Percentiles rank a stretch among this genome's conserved stretches.
Conservation (phyloP, 30 jellyfish, hydroid and myxozoan species). For the Hydractinia echinata region DNA sequence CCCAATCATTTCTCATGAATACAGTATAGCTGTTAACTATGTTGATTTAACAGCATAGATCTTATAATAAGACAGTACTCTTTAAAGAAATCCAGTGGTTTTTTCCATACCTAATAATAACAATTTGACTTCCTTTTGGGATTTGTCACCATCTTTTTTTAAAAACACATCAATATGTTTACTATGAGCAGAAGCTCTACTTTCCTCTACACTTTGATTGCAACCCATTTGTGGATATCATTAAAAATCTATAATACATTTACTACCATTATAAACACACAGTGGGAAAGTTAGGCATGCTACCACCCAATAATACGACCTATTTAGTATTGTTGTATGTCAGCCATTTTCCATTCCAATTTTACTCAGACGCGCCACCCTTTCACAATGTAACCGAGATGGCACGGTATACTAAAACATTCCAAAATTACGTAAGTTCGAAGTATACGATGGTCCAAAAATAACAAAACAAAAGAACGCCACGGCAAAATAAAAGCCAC, state of each 20-base stretch:
- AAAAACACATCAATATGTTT: slow-evolving; percentile 79
- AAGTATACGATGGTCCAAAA: too few relatives aligned
- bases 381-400: neutral
- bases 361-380: slow-evolving; percentile 30
- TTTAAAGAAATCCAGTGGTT: too few relatives aligned
- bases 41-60: too few relatives aligned
- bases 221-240: slow-evolving; percentile 72
- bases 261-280: slow-evolving; percentile 12
- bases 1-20: too few relatives aligned
- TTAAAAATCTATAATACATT: slow-evolving; percentile 1
- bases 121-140: slow-evolving; percentile 95
- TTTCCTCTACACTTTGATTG: slow-evolving; percentile 93
- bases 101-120: slow-evolving; percentile 73
- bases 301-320: slow-evolving; percentile 15
- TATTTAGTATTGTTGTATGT: neutral
- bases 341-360: slow-evolving; percentile 23
- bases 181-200: slow-evolving; percentile 97
- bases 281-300: slow-evolving; percentile 17
- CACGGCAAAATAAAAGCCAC: too few relatives aligned
- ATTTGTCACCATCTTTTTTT: slow-evolving; percentile 98
- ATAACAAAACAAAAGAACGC: too few relatives aligned
- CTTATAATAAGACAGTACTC: too few relatives aligned
- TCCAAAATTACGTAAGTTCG: too few relatives aligned
- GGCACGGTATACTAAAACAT: too few relatives aligned
- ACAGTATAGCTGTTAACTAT: too few relatives aligned